Evolutionary conservation across 2,113 vertebrate genomes (phyloP), one percentile per base, ranked within the genome.

Genomic region (Thalassoma bifasciatum): DNA sequence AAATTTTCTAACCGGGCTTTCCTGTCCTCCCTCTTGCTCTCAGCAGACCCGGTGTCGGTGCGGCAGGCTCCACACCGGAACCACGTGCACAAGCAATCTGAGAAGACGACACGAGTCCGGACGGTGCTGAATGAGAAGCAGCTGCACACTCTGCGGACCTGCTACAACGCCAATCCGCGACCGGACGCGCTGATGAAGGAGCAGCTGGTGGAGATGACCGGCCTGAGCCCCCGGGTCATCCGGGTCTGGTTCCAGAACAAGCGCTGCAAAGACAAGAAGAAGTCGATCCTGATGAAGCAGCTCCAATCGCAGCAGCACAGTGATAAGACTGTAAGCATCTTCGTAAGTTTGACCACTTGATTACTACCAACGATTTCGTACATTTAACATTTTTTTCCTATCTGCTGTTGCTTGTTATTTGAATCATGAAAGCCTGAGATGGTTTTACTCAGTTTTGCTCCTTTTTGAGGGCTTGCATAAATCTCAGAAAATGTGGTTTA

Each of bases 221-320:
- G 98, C 47, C 94, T 99, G 67, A 98, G 97, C 79, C 96, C 98
- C 9, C 79, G 98, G 1, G 98, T 99, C 75, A 99, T 99, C 88
- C 95, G 98, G 42, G 97, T 99, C 69, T 99, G 98, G 98, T 99
- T 99, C 93, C 98, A 99, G 93, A 99, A 99, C 93, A 99, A 99
- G 83, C 95, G 98, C 54, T 99, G 98, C 93, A 99, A 99, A 82
- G 98, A 99, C 93, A 99, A 99, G 92, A 99, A 99, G 82, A 96
- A 94, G 58, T 95, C 95, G 17, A 93, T 97, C 23, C 94, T 96
- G 30, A 96, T 97, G 94, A 99, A 97, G 83, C 96, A 98, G 88
- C 93, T 96, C 34, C 97, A 98, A 90, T 96, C 96, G 67, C 95
- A 96, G 89, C 95, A 98, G 66, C 95, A 95, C 89, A 95, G 65